Evolutionary conservation across 2,888 invertebrate genomes (phyloP).

Genomic region (Tethea ocularis): DNA sequence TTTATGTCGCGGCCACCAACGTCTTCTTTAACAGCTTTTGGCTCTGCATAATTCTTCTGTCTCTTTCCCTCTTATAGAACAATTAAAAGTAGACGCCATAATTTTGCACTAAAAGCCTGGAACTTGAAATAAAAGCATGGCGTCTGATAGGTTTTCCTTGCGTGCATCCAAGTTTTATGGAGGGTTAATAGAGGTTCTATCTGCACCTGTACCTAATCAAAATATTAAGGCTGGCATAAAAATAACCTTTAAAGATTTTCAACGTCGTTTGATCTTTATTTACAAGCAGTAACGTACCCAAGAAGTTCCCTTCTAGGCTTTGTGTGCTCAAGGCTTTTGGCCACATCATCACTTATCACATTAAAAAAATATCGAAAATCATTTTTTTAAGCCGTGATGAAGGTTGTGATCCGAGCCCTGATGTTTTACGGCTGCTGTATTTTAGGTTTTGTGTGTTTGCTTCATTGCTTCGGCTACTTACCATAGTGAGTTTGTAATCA

Average conservation of each 20-base stretch:
- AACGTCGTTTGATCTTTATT: not conserved
- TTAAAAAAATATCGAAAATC: no score
- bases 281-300: no score
- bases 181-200: not conserved
- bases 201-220: not conserved
- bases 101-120: slow-evolving; percentile 25
- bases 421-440: no score
- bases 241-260: not conserved
- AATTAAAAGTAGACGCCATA: slow-evolving; percentile 28
- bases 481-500: no score
- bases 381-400: no score
- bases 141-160: slow-evolving; percentile 9
- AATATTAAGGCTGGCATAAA: not conserved
- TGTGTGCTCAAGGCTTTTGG: no score
- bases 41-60: slow-evolving; percentile 9
- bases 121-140: slow-evolving; percentile 19
- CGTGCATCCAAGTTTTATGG: not conserved
- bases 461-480: no score
- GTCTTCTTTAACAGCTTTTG: slow-evolving; percentile 25
- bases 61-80: slow-evolving; percentile 11
- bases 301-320: no score
- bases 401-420: no score
- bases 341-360: no score
- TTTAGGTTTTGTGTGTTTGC: no score
- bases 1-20: slow-evolving; percentile 31